Conservation (phyloP, 2,888 invertebrate species). For the Pristionchus exspectatus region DNA sequence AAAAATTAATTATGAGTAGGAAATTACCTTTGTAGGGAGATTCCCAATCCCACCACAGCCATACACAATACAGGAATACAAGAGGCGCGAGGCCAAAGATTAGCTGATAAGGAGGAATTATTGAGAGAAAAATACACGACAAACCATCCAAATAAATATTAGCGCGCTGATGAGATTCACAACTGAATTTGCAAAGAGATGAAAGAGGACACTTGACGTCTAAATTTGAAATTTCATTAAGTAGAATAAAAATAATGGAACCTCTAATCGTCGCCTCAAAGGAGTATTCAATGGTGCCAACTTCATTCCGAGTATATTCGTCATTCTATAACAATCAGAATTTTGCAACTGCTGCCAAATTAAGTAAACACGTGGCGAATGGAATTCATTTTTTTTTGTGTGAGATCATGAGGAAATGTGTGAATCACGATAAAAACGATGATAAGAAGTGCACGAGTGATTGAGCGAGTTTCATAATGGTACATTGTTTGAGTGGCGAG, state of each 20-base stretch:
- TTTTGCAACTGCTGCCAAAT: not conserved
- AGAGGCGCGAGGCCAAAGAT: not conserved
- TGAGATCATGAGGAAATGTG: not conserved
- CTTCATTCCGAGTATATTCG: not conserved
- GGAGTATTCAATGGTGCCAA: not conserved
- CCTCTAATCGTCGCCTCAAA: not conserved
- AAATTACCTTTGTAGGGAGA: not conserved
- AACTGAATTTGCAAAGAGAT: no score
- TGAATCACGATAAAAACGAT: not conserved
- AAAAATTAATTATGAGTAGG: not conserved
- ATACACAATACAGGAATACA: not conserved
- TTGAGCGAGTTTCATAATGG: not conserved
- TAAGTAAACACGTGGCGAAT: not conserved
- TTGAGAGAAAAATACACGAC: not conserved
- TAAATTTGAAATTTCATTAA: no score
- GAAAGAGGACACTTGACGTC: not conserved
- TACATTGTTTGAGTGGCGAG: not conserved
- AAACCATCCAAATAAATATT: not conserved
- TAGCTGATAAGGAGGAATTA: not conserved
- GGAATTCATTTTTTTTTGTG: not conserved
- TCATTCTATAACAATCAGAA: not conserved
- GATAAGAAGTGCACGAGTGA: not conserved
- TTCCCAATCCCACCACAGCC: slow-evolving; percentile 30
- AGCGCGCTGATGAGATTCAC: no score
- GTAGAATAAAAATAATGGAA: no score